A percentile compares a stretch with the other conserved stretches of the same genome.
Conservation (phyloP, 2,888 invertebrate species). For the Sarcophaga carnaria region DNA sequence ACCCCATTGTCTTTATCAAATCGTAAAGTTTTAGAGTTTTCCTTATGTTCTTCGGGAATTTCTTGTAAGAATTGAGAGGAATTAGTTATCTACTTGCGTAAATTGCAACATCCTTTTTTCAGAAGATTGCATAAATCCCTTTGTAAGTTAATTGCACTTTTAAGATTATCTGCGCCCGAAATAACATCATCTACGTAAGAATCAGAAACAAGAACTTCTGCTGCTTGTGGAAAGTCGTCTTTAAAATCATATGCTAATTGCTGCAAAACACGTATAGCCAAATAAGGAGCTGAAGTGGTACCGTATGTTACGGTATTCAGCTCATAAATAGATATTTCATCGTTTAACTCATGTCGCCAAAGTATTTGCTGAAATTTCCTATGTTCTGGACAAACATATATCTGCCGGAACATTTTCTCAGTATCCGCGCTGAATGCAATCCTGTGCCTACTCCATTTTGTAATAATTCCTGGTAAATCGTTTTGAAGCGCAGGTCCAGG, state of each 20-base stretch:
- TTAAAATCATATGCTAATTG: constrained; percentile 24
- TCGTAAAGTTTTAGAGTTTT: too few species aligned
- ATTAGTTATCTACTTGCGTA: too few species aligned
- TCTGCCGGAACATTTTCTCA: constrained; percentile 61
- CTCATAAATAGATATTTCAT: too few species aligned
- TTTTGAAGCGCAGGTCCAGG: too few species aligned
- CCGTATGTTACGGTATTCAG: constrained; percentile 40
- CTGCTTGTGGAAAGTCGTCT: constrained; percentile 22
- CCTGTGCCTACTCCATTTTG: constrained; percentile 52
- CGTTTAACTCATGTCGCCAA: too few species aligned
- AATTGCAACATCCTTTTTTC: constrained; percentile 4
- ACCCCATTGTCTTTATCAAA: too few species aligned
- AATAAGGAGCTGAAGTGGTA: constrained; percentile 42
- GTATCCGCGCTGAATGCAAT: constrained; percentile 59
- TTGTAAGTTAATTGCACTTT: constrained; percentile 33
- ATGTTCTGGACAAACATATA: too few species aligned
- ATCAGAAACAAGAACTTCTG: constrained; percentile 35
- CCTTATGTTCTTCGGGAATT: too few species aligned
- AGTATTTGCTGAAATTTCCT: too few species aligned
- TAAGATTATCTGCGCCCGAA: constrained; percentile 44
- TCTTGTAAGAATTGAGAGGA: too few species aligned
- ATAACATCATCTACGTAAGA: constrained; percentile 59
- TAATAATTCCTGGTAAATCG: constrained; percentile 35
- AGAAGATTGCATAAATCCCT: constrained; percentile 37
- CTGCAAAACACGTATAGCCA: constrained; percentile 40